Conservation (phyloP, 2,888 invertebrate species). For the Ecdyonurus torrentis region DNA sequence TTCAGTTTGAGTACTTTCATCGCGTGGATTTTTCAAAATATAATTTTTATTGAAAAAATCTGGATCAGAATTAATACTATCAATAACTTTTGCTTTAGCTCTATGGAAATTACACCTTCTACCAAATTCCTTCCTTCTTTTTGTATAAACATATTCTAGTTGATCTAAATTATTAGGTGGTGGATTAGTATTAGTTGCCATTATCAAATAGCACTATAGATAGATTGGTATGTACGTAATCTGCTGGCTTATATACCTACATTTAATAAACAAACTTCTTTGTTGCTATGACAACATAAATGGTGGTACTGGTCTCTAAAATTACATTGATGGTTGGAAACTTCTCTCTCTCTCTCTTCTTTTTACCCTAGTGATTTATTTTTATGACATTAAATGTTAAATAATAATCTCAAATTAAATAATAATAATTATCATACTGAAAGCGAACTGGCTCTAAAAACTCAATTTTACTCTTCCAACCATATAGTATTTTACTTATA, state of each 20-base stretch:
- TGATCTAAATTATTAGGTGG: background rate
- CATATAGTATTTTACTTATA: too few species aligned
- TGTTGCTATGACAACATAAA: background rate
- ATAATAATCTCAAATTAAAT: too few species aligned
- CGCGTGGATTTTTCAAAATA: constrained; percentile 41
- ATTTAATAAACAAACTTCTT: background rate
- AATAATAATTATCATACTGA: too few species aligned
- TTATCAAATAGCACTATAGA: background rate
- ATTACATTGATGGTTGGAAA: too few species aligned
- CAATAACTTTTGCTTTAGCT: constrained; percentile 32
- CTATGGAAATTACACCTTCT: constrained; percentile 51
- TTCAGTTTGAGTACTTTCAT: constrained; percentile 36
- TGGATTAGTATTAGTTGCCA: background rate
- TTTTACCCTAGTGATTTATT: too few species aligned
- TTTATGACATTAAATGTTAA: too few species aligned
- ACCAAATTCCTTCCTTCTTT: constrained; percentile 52
- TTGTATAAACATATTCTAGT: constrained; percentile 38
- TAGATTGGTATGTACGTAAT: too few species aligned
- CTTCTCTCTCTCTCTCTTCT: too few species aligned
- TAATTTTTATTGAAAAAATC: constrained; percentile 41
- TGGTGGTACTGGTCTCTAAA: too few species aligned
- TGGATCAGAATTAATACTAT: constrained; percentile 9
- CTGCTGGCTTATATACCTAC: background rate
- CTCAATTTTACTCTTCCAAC: too few species aligned
- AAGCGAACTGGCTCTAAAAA: too few species aligned